Conservation (phyloP, 2,113 vertebrate genomes). For the Sinocyclocheilus grahami region DNA sequence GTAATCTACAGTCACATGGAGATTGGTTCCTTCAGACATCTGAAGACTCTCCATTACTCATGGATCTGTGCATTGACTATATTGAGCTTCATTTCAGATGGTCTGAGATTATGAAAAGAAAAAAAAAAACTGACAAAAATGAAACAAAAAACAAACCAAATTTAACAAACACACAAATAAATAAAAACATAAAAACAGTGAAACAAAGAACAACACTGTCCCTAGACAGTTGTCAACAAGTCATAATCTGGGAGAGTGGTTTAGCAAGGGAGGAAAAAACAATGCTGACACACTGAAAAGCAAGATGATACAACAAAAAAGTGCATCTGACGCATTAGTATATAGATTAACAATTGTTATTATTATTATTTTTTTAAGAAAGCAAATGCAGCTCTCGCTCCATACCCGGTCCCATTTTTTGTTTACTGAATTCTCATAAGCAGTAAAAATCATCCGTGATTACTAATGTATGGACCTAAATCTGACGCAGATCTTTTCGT, state of each 20-base stretch:
- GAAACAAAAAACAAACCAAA: neutral
- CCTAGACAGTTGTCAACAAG: neutral
- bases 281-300: too few relatives aligned
- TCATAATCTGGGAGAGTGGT: neutral
- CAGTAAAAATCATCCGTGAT: too few relatives aligned
- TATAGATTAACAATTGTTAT: neutral
- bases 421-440: too few relatives aligned
- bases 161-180: slow-evolving; percentile 50
- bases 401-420: too few relatives aligned
- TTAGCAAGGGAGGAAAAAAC: neutral
- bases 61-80: neutral
- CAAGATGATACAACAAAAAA: neutral
- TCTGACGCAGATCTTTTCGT: slow-evolving; percentile 36
- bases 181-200: slow-evolving; percentile 36
- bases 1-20: neutral
- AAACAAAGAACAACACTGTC: slow-evolving; percentile 20
- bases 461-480: neutral
- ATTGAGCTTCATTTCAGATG: slow-evolving; percentile 42
- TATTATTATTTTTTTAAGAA: too few relatives aligned
- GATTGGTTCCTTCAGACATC: neutral
- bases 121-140: slow-evolving; percentile 4
- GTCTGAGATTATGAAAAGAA: slow-evolving; percentile 18
- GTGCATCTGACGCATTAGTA: neutral
- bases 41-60: neutral
- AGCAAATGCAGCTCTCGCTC: too few relatives aligned